These are phyloP conservation scores for Sinopyrophorus schimmeli DNA, from an alignment of 2,888 invertebrate genomes.

Conservation along the genomic window DNA sequence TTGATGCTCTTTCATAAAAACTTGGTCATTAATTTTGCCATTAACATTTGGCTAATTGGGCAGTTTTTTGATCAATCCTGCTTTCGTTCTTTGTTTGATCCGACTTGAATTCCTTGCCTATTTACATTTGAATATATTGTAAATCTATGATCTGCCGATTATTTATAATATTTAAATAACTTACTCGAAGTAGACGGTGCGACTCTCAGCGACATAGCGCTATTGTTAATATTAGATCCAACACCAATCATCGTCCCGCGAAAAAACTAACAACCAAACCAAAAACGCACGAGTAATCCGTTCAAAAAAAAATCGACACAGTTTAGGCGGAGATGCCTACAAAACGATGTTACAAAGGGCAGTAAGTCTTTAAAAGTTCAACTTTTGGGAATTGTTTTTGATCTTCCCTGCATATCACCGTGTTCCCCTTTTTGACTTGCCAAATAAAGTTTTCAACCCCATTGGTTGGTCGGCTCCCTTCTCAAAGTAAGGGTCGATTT, in stretches of 20 bases:
- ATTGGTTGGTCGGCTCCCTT: slow-evolving; percentile 29
- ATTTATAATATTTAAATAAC: too few relatives aligned
- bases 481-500: slow-evolving; percentile 24
- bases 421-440: slow-evolving; percentile 34
- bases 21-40: too few relatives aligned
- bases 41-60: too few relatives aligned
- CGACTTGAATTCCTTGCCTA: too few relatives aligned
- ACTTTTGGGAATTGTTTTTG: slow-evolving; percentile 24
- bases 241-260: slow-evolving; percentile 22
- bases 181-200: slow-evolving; percentile 39
- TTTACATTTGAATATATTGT: too few relatives aligned
- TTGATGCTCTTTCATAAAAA: too few relatives aligned
- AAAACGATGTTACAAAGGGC: too few relatives aligned
- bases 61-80: too few relatives aligned
- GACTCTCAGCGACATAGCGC: slow-evolving; percentile 31
- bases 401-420: slow-evolving; percentile 21
- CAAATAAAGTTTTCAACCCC: slow-evolving; percentile 13
- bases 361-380: slow-evolving; percentile 24
- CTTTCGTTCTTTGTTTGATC: too few relatives aligned
- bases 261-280: slow-evolving; percentile 6
- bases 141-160: too few relatives aligned
- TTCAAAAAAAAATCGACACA: too few relatives aligned
- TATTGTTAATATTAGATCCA: slow-evolving; percentile 18
- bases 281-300: slow-evolving; percentile 6
- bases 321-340: too few relatives aligned